Evolutionary conservation across 2,113 vertebrate species (phyloP).

Genomic region (Dunckerocampus dactyliophorus): DNA sequence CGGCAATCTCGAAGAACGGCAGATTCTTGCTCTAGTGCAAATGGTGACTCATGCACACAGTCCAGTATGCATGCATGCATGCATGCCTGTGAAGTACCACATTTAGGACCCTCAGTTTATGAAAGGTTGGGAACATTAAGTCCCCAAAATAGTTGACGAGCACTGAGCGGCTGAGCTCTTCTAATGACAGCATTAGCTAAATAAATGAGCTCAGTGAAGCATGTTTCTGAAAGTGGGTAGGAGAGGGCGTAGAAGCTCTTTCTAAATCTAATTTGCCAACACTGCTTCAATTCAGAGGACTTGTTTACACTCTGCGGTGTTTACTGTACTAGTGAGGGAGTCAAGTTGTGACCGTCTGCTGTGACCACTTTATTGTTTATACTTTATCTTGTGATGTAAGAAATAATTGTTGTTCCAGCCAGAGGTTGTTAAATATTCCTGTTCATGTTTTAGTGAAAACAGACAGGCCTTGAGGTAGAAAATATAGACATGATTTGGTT

Average conservation of each 20-base stretch:
- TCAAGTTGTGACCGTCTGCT: neutral
- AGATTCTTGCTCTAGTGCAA: conserved; percentile 19
- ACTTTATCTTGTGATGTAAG: neutral
- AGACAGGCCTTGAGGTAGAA: neutral
- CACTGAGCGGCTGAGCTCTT: neutral
- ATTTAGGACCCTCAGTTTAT: conserved; percentile 16
- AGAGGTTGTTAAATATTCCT: neutral
- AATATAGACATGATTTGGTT: neutral
- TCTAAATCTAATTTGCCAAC: conserved; percentile 22
- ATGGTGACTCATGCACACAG: conserved; percentile 23
- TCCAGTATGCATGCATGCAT: conserved; percentile 39
- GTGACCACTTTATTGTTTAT: neutral
- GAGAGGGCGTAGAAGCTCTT: conserved; percentile 2
- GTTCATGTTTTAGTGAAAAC: neutral
- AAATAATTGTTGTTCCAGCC: neutral
- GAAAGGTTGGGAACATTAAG: neutral
- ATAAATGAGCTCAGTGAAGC: neutral
- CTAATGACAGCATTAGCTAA: neutral
- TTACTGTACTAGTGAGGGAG: conserved; percentile 4
- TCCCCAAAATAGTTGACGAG: neutral
- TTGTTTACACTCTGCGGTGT: conserved; percentile 14
- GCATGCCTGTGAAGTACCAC: conserved; percentile 50
- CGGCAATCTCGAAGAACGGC: conserved; percentile 24
- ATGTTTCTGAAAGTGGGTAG: neutral
- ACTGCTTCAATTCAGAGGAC: conserved; percentile 16